These are phyloP conservation scores for Tylochromis polylepis DNA, from an alignment of 2,113 vertebrate species.

Conservation along the genomic window DNA sequence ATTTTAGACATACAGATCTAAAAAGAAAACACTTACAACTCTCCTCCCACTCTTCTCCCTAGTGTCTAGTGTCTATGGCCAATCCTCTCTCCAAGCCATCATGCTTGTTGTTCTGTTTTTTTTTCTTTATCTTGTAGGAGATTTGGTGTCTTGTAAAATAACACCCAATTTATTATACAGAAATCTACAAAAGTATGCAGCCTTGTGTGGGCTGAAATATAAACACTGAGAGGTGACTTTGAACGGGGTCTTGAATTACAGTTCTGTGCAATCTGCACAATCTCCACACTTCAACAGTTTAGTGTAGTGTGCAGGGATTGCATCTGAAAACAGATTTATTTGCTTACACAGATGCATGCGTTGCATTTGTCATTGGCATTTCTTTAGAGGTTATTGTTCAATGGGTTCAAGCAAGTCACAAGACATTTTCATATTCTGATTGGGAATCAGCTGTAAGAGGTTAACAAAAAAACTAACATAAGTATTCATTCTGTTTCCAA, in stretches of 20 bases:
- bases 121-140: not conserved
- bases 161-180: constrained; percentile 52
- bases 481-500: not conserved
- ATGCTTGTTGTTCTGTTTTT: not conserved
- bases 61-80: not conserved
- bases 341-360: not conserved
- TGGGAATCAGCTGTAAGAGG: not conserved
- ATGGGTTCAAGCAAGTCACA: not conserved
- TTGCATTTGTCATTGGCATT: not conserved
- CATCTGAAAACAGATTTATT: not conserved
- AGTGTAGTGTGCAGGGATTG: not conserved
- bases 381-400: not conserved
- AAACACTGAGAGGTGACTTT: constrained; percentile 30
- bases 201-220: constrained; percentile 44
- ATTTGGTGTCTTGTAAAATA: constrained; percentile 53
- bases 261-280: not conserved
- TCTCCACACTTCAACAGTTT: not conserved
- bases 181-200: constrained; percentile 49
- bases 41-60: not conserved
- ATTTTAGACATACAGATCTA: not conserved
- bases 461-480: not conserved
- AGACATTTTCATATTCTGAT: not conserved
- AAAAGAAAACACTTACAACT: not conserved
- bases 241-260: constrained; percentile 38
- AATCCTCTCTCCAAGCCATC: not conserved